phyloP scores from a whole-genome alignment of 2,113 vertebrate genomes.

The Myiagra hebetior region DNA sequence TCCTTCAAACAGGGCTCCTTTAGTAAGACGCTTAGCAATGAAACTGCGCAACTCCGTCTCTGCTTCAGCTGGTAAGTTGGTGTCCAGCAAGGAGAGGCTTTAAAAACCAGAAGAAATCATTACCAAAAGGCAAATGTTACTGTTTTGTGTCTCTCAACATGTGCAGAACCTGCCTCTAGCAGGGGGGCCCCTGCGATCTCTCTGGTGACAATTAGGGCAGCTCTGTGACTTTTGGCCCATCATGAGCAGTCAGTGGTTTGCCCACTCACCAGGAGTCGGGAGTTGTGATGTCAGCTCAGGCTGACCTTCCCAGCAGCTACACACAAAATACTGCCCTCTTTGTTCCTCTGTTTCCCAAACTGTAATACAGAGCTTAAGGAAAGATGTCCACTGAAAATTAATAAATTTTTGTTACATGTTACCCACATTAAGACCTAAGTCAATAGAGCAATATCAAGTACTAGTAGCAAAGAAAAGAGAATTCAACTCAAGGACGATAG shows the following conservation, averaged over 20 bases:
- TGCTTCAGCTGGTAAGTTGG: constrained; percentile 84
- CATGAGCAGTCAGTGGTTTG: not conserved
- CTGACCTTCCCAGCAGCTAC: not conserved
- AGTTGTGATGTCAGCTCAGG: not conserved
- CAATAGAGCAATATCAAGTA: not conserved
- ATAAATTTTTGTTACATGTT: not conserved
- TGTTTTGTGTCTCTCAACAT: not conserved
- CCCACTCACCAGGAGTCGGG: not conserved
- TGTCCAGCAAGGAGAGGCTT: constrained; percentile 88
- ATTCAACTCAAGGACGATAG: not conserved
- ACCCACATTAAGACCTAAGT: not conserved
- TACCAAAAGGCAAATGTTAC: not conserved
- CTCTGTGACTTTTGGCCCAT: not conserved
- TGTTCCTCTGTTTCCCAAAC: not conserved
- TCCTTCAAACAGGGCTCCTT: constrained; percentile 90
- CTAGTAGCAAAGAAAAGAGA: not conserved
- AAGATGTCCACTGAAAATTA: not conserved
- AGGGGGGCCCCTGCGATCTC: not conserved
- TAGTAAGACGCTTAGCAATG: constrained; percentile 88
- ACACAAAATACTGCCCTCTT: not conserved
- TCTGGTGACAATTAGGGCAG: not conserved
- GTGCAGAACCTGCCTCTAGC: not conserved
- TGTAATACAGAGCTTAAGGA: not conserved
- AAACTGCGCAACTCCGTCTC: constrained; percentile 88
- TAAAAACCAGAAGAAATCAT: not conserved